phyloP scores from a whole-genome alignment of 2,113 vertebrate genomes.

The Epinephelus cyanopodus region DNA sequence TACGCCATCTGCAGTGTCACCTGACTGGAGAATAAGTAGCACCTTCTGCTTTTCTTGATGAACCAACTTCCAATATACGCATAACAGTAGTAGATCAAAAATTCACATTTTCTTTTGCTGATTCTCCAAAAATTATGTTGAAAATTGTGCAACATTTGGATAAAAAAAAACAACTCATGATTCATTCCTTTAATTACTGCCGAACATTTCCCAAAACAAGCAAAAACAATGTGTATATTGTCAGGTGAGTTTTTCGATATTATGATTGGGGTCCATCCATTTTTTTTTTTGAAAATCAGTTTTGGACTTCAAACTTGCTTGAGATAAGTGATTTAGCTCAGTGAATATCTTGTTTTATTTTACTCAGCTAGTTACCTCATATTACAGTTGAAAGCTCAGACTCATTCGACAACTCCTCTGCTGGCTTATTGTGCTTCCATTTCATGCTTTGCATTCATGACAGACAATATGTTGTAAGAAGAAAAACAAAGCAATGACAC shows the following conservation, averaged over 20 bases:
- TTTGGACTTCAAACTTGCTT: not conserved
- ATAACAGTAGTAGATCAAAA: too few relatives aligned
- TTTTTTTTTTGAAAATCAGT: not conserved
- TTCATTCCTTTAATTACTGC: not conserved
- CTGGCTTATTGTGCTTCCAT: not conserved
- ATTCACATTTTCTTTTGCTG: too few relatives aligned
- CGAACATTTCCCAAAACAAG: not conserved
- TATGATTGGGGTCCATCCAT: not conserved
- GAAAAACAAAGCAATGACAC: not conserved
- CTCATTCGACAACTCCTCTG: not conserved
- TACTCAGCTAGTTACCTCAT: not conserved
- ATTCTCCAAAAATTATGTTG: too few relatives aligned
- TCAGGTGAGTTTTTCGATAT: not conserved
- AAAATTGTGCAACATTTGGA: too few relatives aligned
- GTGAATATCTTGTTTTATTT: not conserved
- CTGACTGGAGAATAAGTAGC: too few relatives aligned
- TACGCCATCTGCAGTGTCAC: too few relatives aligned
- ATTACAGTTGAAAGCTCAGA: not conserved
- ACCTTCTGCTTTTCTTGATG: too few relatives aligned
- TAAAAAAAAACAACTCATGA: too few relatives aligned
- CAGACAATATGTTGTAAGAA: not conserved
- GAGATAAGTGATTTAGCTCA: not conserved
- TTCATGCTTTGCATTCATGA: not conserved
- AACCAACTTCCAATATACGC: too few relatives aligned
- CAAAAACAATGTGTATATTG: not conserved